Evolutionary conservation across 2,888 invertebrate genomes (phyloP).

Genomic region (Petrolisthes cinctipes): DNA sequence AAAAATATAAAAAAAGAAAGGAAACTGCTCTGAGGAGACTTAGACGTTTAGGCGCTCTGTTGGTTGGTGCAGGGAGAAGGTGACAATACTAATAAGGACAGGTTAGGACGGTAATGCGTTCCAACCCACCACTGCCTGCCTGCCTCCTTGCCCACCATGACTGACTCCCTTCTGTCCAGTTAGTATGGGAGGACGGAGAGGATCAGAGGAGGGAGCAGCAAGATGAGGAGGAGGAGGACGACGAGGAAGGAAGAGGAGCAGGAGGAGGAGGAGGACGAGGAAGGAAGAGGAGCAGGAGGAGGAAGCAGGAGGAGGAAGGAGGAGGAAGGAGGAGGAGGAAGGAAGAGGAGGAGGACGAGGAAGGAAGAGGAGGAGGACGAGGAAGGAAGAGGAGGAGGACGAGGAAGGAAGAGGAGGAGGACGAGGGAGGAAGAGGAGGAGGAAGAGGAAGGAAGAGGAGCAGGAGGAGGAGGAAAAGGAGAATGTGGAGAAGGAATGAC

Average conservation of each 20-base stretch:
- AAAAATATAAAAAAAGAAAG: constrained; percentile 4
- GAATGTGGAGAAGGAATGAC: not conserved
- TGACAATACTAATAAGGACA: not conserved
- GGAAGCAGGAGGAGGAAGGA: not conserved
- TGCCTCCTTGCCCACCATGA: not conserved
- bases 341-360: not conserved
- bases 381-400: not conserved
- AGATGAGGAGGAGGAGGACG: constrained; percentile 5
- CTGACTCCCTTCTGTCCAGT: too few relatives aligned
- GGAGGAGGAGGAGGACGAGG: constrained; percentile 22
- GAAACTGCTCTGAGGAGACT: not conserved
- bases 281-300: not conserved
- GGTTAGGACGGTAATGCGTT: not conserved
- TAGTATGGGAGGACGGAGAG: too few relatives aligned
- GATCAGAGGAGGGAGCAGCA: not conserved
- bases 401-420: not conserved
- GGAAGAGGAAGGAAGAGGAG: not conserved
- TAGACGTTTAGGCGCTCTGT: not conserved
- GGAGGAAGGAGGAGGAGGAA: not conserved
- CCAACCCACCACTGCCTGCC: not conserved
- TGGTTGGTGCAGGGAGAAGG: constrained; percentile 27
- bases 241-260: constrained; percentile 11
- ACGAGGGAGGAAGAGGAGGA: not conserved
- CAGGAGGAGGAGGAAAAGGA: not conserved
- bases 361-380: not conserved